Conservation (phyloP, 2,888 invertebrate species). For the Taenaris catops region DNA sequence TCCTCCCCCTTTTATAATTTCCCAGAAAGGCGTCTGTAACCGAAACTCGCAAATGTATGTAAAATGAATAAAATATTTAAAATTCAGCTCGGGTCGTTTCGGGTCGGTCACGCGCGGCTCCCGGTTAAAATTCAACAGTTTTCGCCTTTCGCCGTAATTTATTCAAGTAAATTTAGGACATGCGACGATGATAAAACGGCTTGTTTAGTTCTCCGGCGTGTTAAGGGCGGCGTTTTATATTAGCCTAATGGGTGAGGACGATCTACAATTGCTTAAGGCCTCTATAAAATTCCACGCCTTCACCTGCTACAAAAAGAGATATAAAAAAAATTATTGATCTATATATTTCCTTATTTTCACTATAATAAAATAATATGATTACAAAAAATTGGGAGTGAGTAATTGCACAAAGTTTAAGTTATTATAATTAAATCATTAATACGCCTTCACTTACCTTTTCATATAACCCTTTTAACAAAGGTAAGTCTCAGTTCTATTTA, state of each 20-base stretch:
- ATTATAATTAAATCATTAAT: too few species aligned
- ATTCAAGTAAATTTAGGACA: slow-evolving; percentile 70
- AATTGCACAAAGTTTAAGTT: too few species aligned
- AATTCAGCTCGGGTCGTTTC: slow-evolving; percentile 25
- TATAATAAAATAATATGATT: too few species aligned
- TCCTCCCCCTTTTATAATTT: slow-evolving; percentile 15
- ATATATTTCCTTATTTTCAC: too few species aligned
- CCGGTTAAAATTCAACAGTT: slow-evolving; percentile 63
- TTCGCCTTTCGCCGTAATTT: slow-evolving; percentile 58
- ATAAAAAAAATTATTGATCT: too few species aligned
- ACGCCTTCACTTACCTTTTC: too few species aligned
- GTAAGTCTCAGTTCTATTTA: too few species aligned
- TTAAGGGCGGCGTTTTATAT: slow-evolving; percentile 22
- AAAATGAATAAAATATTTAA: slow-evolving; percentile 30
- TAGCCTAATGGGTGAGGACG: slow-evolving; percentile 21
- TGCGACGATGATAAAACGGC: slow-evolving; percentile 49
- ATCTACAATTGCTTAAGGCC: too few species aligned
- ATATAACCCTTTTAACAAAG: too few species aligned
- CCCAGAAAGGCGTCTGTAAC: slow-evolving; percentile 14
- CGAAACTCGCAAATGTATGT: slow-evolving; percentile 18
- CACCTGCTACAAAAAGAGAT: too few species aligned
- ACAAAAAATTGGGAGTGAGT: too few species aligned
- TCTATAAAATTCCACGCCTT: too few species aligned
- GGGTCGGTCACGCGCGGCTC: slow-evolving; percentile 29
- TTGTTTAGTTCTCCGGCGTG: neutral